Evolutionary conservation across 2,113 vertebrate genomes (phyloP).

Genomic region (Neotoma lepida): DNA sequence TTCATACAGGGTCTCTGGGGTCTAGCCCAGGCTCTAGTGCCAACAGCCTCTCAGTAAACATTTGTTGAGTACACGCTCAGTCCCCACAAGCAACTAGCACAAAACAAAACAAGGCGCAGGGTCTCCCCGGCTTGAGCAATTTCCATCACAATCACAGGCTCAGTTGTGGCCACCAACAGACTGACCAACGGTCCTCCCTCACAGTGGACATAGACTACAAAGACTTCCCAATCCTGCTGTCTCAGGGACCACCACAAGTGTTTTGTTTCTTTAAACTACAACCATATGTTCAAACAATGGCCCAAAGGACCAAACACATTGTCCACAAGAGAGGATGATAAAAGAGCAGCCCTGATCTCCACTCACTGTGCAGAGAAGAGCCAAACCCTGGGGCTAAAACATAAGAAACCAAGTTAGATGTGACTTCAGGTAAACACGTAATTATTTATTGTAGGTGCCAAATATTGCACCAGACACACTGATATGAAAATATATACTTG

Average conservation of each 20-base stretch:
- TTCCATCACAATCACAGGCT: not conserved
- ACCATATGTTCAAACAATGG: not conserved
- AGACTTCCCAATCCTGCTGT: conserved; percentile 50
- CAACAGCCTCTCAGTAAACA: not conserved
- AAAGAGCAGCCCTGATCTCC: not conserved
- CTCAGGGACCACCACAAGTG: conserved; percentile 10
- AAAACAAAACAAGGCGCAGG: too few relatives aligned
- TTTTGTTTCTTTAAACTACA: not conserved
- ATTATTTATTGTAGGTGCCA: not conserved
- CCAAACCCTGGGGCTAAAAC: not conserved
- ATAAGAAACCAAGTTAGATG: not conserved
- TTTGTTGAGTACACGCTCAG: not conserved
- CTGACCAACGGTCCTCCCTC: not conserved
- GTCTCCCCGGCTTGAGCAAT: not conserved
- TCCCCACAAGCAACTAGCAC: too few relatives aligned
- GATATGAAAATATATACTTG: not conserved
- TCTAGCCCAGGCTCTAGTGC: not conserved
- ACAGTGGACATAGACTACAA: not conserved
- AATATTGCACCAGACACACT: not conserved
- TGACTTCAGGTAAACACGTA: not conserved
- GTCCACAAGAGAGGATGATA: fast-evolving
- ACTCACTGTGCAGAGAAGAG: not conserved
- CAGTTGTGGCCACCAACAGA: not conserved
- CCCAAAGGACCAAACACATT: not conserved
- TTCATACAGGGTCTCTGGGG: not conserved